Percentiles rank a stretch among this genome's conserved stretches.
Evolutionary conservation across 2,888 invertebrate species (phyloP).

Genomic region (Antheraea yamamai): DNA sequence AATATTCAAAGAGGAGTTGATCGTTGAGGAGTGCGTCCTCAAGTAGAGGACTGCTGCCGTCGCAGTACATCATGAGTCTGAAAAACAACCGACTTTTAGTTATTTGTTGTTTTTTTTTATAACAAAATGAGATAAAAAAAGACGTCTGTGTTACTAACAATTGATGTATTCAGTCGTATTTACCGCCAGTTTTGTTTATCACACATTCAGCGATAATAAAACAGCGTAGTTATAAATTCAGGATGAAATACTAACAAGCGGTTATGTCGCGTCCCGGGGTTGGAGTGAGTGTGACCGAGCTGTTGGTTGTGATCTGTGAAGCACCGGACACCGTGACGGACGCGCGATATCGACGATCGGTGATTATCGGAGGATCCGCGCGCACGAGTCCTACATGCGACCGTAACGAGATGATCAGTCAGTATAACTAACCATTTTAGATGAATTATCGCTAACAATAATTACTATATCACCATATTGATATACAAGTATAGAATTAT

Average conservation of each 20-base stretch:
- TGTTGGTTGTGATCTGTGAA: constrained; percentile 37
- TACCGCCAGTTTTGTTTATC: constrained; percentile 28
- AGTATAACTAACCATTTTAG: constrained; percentile 22
- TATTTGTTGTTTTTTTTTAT: constrained; percentile 17
- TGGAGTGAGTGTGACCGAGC: constrained; percentile 55
- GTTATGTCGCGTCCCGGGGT: constrained; percentile 57
- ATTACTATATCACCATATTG: neutral
- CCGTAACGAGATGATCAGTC: constrained; percentile 28
- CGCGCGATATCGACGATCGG: constrained; percentile 72
- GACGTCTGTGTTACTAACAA: constrained; percentile 28
- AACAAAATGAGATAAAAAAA: constrained; percentile 2
- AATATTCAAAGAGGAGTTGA: constrained; percentile 69
- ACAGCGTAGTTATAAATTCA: constrained; percentile 35
- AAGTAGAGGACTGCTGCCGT: constrained; percentile 53
- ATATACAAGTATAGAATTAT: constrained; percentile 11
- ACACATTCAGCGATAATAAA: constrained; percentile 20
- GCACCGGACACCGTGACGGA: constrained; percentile 67
- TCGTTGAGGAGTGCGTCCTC: constrained; percentile 68
- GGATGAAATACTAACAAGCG: constrained; percentile 56
- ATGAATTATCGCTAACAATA: constrained; percentile 2
- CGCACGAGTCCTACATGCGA: constrained; percentile 43
- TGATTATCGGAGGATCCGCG: constrained; percentile 69
- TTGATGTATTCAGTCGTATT: constrained; percentile 19
- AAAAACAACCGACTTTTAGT: constrained; percentile 33
- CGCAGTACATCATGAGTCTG: constrained; percentile 66